These are phyloP conservation scores for Brachionus angularis DNA, from an alignment of 1,140 invertebrate species.

Conservation along the genomic window DNA sequence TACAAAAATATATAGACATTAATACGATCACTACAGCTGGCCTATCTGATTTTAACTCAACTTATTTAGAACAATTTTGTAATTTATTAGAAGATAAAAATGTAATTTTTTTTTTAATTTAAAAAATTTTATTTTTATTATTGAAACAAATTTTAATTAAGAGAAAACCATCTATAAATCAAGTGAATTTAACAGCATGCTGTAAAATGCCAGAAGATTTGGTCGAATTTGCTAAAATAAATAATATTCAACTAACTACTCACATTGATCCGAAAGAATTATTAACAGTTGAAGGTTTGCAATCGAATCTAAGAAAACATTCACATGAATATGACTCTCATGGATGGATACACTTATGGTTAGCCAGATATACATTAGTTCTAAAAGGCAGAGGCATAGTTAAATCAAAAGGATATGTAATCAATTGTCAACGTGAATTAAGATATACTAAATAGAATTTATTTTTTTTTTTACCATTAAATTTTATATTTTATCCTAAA, in stretches of 20 bases:
- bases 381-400: conserved; percentile 82
- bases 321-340: conserved; percentile 48
- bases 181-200: conserved; percentile 89
- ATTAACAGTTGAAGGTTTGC: conserved; percentile 62
- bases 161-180: conserved; percentile 81
- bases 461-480: too few relatives aligned
- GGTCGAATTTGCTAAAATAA: conserved; percentile 78
- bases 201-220: conserved; percentile 88
- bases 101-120: background rate
- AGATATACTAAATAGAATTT: conserved; percentile 19
- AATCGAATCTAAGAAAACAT: conserved; percentile 48
- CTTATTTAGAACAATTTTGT: conserved; percentile 26
- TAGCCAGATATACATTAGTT: conserved; percentile 75
- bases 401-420: conserved; percentile 75
- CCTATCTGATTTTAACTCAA: conserved; percentile 25
- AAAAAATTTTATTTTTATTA: background rate
- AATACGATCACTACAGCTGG: conserved; percentile 6
- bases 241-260: conserved; percentile 85
- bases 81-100: conserved; percentile 36
- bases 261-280: conserved; percentile 85
- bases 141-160: conserved; percentile 48
- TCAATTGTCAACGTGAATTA: conserved; percentile 51
- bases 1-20: background rate
- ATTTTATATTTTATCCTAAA: too few relatives aligned
- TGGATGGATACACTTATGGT: conserved; percentile 42